Percentiles rank a stretch among this genome's conserved stretches.
These are phyloP conservation scores for Brevimyrus niger DNA, from an alignment of 2,113 vertebrate species.

Conservation along the genomic window DNA sequence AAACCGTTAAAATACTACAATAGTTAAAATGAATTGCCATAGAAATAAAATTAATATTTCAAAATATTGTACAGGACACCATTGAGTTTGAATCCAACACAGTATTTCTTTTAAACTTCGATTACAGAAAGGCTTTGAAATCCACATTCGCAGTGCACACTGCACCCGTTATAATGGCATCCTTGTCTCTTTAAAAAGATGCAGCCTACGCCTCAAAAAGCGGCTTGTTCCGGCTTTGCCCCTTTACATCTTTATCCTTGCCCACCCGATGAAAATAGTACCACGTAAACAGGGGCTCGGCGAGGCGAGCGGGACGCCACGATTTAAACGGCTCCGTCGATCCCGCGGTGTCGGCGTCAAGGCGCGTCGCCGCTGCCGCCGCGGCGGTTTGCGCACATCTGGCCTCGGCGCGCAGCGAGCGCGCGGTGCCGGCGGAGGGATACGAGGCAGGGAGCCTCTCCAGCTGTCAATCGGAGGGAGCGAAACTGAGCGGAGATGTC, in stretches of 20 bases:
- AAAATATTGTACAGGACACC: background rate
- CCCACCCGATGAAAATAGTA: conserved; percentile 58
- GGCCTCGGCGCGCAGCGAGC: conserved; percentile 31
- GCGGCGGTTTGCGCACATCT: conserved; percentile 16
- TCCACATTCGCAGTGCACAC: background rate
- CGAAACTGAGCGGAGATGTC: conserved; percentile 47
- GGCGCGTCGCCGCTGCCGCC: background rate
- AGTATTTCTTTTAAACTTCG: background rate
- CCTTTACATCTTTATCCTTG: conserved; percentile 62
- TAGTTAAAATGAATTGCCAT: background rate
- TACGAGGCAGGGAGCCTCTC: conserved; percentile 33
- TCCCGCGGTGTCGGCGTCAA: background rate
- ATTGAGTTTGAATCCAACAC: background rate
- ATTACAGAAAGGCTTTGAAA: background rate
- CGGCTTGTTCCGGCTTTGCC: conserved; percentile 72
- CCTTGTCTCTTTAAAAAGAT: conserved; percentile 61
- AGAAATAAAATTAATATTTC: background rate
- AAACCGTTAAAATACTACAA: background rate
- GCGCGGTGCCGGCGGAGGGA: conserved; percentile 54
- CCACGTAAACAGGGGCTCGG: conserved; percentile 14
- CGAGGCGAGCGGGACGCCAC: background rate
- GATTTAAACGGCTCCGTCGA: background rate
- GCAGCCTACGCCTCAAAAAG: conserved; percentile 72
- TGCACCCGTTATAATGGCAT: background rate
- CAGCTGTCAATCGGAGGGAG: conserved; percentile 42